A percentile compares a stretch with the other conserved stretches of the same genome.
Evolutionary conservation across 2,113 vertebrate genomes (phyloP).

Genomic region (Corythaixoides concolor): DNA sequence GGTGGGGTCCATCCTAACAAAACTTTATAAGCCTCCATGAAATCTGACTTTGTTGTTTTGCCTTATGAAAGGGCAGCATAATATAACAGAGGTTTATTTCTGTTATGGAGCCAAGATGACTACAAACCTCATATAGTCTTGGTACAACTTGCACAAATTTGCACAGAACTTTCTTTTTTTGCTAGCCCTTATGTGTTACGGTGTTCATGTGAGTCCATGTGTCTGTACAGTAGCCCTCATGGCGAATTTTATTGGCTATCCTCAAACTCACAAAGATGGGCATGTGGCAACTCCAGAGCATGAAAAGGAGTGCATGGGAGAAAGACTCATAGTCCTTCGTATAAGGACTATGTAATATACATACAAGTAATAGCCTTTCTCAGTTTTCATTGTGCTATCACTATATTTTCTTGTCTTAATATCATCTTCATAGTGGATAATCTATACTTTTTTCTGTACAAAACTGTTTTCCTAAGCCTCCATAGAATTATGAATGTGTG

Average conservation of each 20-base stretch:
- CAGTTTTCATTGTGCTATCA: not conserved
- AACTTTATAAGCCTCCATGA: not conserved
- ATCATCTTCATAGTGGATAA: not conserved
- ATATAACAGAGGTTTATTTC: not conserved
- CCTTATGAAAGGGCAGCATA: not conserved
- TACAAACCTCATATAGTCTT: rapidly evolving
- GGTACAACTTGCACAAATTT: not conserved
- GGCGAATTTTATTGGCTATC: not conserved
- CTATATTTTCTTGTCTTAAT: not conserved
- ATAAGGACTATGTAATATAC: too few relatives aligned
- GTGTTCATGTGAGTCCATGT: not conserved
- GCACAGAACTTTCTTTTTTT: not conserved
- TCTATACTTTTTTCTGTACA: not conserved
- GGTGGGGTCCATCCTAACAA: not conserved
- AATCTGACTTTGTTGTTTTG: not conserved
- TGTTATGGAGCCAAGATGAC: not conserved
- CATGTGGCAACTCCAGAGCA: not conserved
- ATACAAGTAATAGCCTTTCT: not conserved
- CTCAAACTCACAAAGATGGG: not conserved
- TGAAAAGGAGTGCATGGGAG: not conserved
- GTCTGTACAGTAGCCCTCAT: not conserved
- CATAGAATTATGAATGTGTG: not conserved
- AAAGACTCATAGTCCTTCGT: not conserved
- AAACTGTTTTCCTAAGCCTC: not conserved
- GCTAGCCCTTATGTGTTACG: not conserved